phyloP scores from a whole-genome alignment of 1,140 invertebrate species.

The Notospermus geniculatus region DNA sequence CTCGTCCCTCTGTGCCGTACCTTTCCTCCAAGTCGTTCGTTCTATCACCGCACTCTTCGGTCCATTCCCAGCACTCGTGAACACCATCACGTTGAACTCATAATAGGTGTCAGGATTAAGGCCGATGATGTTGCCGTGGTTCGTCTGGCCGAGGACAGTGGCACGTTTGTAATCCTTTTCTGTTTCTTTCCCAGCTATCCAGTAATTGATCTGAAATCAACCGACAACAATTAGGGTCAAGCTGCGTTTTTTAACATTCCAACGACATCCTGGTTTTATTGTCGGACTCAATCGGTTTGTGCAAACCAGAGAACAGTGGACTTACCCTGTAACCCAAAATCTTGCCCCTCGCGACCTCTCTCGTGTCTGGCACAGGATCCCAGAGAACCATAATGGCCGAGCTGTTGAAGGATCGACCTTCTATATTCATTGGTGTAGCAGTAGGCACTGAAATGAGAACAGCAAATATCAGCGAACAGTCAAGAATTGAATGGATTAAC shows the following conservation, averaged over 20 bases:
- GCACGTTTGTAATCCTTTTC: conserved; percentile 26
- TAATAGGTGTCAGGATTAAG: conserved; percentile 91
- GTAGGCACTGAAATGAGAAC: conserved; percentile 82
- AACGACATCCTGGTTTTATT: background rate
- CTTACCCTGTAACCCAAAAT: conserved; percentile 84
- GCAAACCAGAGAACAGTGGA: too few relatives aligned
- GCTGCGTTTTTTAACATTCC: background rate
- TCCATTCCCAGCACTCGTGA: conserved; percentile 91
- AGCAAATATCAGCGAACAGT: background rate
- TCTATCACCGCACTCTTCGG: conserved; percentile 86
- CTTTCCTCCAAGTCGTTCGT: conserved; percentile 58
- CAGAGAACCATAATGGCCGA: conserved; percentile 90
- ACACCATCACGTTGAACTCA: conserved; percentile 90
- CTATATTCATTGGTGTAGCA: conserved; percentile 79
- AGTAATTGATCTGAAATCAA: conserved; percentile 46
- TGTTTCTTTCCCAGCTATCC: conserved; percentile 25
- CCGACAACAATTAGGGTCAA: background rate
- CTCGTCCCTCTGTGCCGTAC: too few relatives aligned
- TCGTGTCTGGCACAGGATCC: conserved; percentile 79
- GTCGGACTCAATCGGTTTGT: too few relatives aligned
- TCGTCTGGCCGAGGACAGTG: conserved; percentile 36
- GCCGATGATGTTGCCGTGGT: conserved; percentile 80
- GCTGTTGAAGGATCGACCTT: conserved; percentile 78
- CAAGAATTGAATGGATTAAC: too few relatives aligned
- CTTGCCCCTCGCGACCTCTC: conserved; percentile 82